Percentiles rank a stretch among this genome's conserved stretches.
Conservation (phyloP, 2,113 vertebrate genomes). For the Sorex fumeus region DNA sequence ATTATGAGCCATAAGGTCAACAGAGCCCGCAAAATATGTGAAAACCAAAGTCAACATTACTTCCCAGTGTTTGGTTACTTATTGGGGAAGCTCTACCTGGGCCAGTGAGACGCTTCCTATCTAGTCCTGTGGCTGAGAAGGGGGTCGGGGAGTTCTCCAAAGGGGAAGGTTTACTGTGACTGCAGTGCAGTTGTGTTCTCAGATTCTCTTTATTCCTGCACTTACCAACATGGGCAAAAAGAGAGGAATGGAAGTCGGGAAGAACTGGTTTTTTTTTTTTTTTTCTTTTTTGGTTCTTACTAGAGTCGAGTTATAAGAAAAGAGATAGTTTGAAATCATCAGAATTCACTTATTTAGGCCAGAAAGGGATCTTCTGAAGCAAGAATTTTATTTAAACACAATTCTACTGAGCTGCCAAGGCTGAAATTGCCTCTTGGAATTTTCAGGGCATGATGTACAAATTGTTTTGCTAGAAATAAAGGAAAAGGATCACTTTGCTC, state of each 20-base stretch:
- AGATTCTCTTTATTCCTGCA: background rate
- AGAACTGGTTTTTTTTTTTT: slow-evolving; percentile 35
- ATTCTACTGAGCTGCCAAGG: background rate
- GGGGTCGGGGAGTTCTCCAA: no score
- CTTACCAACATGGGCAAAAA: background rate
- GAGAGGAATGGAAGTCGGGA: slow-evolving; percentile 38
- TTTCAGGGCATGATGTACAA: background rate
- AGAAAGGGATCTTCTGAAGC: background rate
- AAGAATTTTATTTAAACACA: slow-evolving; percentile 40
- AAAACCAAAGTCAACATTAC: background rate
- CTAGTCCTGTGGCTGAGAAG: no score
- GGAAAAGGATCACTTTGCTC: background rate
- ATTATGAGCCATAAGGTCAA: slow-evolving; percentile 41
- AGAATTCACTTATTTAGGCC: slow-evolving; percentile 7
- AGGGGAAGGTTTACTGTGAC: no score
- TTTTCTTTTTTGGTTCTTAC: background rate
- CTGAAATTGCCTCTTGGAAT: slow-evolving; percentile 28
- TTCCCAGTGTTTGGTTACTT: background rate
- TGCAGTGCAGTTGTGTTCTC: no score
- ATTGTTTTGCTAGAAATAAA: slow-evolving; percentile 46
- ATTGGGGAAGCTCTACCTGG: background rate
- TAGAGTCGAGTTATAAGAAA: background rate
- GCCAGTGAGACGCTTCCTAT: background rate
- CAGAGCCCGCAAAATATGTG: background rate
- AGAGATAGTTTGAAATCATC: slow-evolving; percentile 5